A percentile compares a stretch with the other conserved stretches of the same genome.
These are phyloP conservation scores for Epistrophe eligans DNA, from an alignment of 2,888 invertebrate species.

Conservation along the genomic window DNA sequence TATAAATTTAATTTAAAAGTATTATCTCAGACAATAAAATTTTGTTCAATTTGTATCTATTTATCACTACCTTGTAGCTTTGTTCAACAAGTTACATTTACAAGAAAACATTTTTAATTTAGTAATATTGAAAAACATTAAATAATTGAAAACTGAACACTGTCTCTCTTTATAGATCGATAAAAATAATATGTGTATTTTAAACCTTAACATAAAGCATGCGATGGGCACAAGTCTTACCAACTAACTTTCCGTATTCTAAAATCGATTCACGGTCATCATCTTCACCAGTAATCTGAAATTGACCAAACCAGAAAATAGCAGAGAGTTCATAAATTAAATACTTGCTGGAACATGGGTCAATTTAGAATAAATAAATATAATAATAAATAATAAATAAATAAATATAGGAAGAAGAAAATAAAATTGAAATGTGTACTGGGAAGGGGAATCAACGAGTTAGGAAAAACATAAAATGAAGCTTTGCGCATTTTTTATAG, in stretches of 20 bases:
- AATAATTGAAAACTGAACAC: constrained; percentile 48
- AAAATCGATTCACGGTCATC: constrained; percentile 79
- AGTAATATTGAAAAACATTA: constrained; percentile 32
- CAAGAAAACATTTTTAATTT: constrained; percentile 17
- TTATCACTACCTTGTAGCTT: constrained; percentile 27
- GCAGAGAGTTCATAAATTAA: constrained; percentile 32
- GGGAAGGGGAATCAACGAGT: constrained; percentile 12
- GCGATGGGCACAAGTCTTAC: constrained; percentile 81
- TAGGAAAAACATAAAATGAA: constrained; percentile 29
- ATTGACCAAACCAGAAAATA: constrained; percentile 48
- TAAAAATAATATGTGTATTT: constrained; percentile 19
- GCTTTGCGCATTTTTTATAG: constrained; percentile 36
- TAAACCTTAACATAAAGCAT: constrained; percentile 80
- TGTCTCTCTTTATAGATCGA: constrained; percentile 24
- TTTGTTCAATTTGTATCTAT: constrained; percentile 19
- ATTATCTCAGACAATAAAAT: constrained; percentile 42
- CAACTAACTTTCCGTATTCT: constrained; percentile 82
- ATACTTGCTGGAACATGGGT: constrained; percentile 9
- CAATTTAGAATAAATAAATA: constrained; percentile 27
- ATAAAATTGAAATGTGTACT: constrained; percentile 7
- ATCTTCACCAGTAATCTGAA: constrained; percentile 78
- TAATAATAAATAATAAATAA: too few species aligned
- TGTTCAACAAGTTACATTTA: constrained; percentile 51
- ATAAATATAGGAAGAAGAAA: constrained; percentile 39
- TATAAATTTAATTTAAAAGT: constrained; percentile 41